Conservation (phyloP, 2,888 invertebrate species). For the Nomada flava region DNA sequence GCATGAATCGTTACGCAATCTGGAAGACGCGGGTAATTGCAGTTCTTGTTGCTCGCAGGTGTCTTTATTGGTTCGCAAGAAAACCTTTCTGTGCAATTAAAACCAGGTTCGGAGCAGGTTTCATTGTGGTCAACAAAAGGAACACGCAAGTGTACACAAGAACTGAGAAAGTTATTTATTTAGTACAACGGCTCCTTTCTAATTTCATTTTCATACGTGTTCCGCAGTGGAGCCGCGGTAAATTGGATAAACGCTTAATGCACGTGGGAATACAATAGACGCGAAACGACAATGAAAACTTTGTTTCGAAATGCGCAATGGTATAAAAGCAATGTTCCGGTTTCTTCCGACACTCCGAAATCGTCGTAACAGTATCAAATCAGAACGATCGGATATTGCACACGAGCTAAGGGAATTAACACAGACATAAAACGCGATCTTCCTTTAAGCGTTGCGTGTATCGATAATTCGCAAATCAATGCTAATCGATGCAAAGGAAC, state of each 20-base stretch:
- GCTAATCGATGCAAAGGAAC: constrained; percentile 77
- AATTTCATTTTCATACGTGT: constrained; percentile 41
- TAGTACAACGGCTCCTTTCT: constrained; percentile 45
- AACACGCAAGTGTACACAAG: neutral
- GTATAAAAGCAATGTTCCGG: neutral
- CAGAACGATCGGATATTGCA: neutral
- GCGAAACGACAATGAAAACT: constrained; percentile 17
- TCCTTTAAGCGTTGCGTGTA: neutral
- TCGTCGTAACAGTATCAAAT: neutral
- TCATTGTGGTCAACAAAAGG: constrained; percentile 61
- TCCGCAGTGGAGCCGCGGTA: neutral
- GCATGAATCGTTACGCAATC: constrained; percentile 67
- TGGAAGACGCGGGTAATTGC: constrained; percentile 69
- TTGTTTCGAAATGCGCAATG: constrained; percentile 23
- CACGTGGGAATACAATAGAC: constrained; percentile 49
- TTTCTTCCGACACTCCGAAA: neutral
- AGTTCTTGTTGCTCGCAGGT: constrained; percentile 65
- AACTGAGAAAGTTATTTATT: constrained; percentile 52
- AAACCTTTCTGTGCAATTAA: constrained; percentile 68
- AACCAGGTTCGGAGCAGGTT: constrained; percentile 51
- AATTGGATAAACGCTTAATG: constrained; percentile 36
- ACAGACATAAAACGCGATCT: neutral
- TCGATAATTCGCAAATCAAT: constrained; percentile 78
- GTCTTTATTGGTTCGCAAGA: constrained; percentile 62
- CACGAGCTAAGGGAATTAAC: constrained; percentile 35